Base-by-base conservation (phyloP, 2,888 invertebrate species). In the Acleris holmiana region DNA sequence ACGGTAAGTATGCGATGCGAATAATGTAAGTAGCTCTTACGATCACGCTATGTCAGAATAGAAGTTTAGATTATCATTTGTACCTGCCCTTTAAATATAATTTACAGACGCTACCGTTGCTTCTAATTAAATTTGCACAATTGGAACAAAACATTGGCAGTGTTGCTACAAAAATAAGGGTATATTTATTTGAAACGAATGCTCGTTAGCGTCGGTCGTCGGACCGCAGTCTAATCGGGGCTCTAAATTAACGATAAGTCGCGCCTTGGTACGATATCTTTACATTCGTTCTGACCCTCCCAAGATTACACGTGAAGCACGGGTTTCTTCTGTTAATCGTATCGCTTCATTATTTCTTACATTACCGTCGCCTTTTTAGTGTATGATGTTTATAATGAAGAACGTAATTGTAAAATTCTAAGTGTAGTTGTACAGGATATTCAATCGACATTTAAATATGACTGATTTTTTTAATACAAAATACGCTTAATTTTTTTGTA, bases 161-260 rank as follows among this genome's bases (percentile, higher is more conserved):
- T 85, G 85, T 83, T 84, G 85, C 83, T 86, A 83, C 82, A 80
- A 75, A 85, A 88, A 88, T 82, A 86, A 88, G 86, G 86, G 86
- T 83, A 87, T 87, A 83, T 83, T 79, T 78, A 84, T 65, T 69
- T 69, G 49, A 79, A 88, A 82, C 84, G 80, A 84, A 88, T 85
- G 89, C 91, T 91, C 91, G 91, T 91, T 91, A 79, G 89, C 80
- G 44, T 19, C 84, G 84, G 87, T 87, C 84, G 88, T 86, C 85
- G 85, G 84, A 76, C 78, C 83, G 84, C 78, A 81, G 79, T 88
- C 91, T 91, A 91, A 91, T 91, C 91, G 89, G 78, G 80, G 79
- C 88, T 89, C 89, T 91, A 91, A 91, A 91, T 91, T 90, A 82
- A 88, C 86, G 91, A 91, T 91, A 91, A 91, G 86, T 84, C 83